These are phyloP conservation scores for Lanius collurio DNA, from an alignment of 2,113 vertebrate species.

Conservation along the genomic window DNA sequence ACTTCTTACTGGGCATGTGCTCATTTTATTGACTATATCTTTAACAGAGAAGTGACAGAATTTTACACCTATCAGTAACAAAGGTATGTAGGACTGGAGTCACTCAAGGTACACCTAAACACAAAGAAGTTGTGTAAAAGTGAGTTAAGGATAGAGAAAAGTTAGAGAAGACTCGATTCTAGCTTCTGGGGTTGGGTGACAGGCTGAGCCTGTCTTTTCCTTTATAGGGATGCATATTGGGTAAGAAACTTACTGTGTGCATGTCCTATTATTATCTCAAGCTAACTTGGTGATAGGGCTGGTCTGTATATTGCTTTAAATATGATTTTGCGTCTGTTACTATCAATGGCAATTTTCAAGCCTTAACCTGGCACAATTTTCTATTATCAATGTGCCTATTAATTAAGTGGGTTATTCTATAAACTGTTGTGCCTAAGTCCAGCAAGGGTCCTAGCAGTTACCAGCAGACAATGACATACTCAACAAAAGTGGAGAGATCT, in stretches of 20 bases:
- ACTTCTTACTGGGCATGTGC: neutral
- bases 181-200: neutral
- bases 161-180: neutral
- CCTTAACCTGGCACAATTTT: neutral
- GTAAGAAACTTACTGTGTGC: neutral
- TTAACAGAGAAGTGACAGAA: neutral
- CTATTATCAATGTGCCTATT: neutral
- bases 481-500: neutral
- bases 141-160: neutral
- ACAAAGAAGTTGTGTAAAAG: neutral
- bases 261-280: neutral
- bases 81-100: neutral
- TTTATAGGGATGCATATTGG: neutral
- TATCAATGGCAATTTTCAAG: neutral
- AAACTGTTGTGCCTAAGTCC: neutral
- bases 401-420: neutral
- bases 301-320: neutral
- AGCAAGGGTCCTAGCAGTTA: neutral
- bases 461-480: neutral
- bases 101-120: neutral
- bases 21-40: neutral
- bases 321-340: neutral
- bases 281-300: neutral
- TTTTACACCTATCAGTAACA: neutral
- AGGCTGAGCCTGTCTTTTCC: neutral